Base-by-base conservation (phyloP, 2,113 vertebrate species). In the Elanoides forficatus region DNA sequence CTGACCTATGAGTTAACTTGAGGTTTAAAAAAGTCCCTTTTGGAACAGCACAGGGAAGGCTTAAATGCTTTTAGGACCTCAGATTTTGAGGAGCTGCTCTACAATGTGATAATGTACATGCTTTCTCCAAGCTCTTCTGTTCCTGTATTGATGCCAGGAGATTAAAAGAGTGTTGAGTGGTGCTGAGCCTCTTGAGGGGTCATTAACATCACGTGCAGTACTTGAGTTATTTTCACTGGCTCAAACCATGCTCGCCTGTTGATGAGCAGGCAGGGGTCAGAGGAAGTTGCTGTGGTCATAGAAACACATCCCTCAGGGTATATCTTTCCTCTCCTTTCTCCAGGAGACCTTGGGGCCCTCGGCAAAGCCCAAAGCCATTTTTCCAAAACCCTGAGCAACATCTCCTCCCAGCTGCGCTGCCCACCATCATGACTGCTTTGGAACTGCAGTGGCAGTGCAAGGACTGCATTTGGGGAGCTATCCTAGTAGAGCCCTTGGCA, bases 151-250 rank as follows among this genome's bases (percentile, higher is more conserved):
- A 79, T 0, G 15, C 86, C 82, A 95, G 90, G 63, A 93, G 59
- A 86, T 93, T 81, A 88, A 86, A 88, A 88, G 75, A 23, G 42
- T 88, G 94, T 88, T 95, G 93, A 97, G 96, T 92, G 72, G 79
- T 74, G 55, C 82, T 84, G 92, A 86, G 94, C 82, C 92, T 92
- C 95, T 81, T 56, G 82, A 78, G 92, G 85, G 68, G 47, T 80
- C 90, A 88, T 84, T 88, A 86, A 56, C 82, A 50, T 94, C 82
- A 76, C 2, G 0, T 79, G 79, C 8, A 3, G 50, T 20, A 11
- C 67, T 88, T 52, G 42, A 67, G 68, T 74, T 90, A 68, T 92
- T 96, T 90, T 71, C 95, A 92, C 85, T 92, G 93, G 75, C 71
- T 88, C 67, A 90, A 66, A 38, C 59, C 71, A 66, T 50, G 45